Conservation (phyloP, 2,888 invertebrate species). For the Mactromeris polynyma region DNA sequence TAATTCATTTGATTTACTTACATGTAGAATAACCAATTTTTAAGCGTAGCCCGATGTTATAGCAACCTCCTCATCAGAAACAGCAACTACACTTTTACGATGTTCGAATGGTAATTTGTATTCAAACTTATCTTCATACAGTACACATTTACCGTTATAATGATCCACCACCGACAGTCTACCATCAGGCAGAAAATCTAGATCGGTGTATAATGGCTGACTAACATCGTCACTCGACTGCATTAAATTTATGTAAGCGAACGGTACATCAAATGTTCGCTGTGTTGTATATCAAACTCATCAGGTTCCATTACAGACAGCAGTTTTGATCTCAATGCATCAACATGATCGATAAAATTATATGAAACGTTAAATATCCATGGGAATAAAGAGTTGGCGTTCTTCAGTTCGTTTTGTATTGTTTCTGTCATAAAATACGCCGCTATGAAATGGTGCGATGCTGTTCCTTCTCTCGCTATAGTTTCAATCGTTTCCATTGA, state of each 20-base stretch:
- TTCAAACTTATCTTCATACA: slow-evolving; percentile 11
- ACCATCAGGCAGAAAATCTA: slow-evolving; percentile 26
- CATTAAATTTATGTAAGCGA: background rate
- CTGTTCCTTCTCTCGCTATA: background rate
- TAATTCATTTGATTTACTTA: slow-evolving; percentile 10
- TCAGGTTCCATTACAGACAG: background rate
- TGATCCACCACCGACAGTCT: slow-evolving; percentile 22
- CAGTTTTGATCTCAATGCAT: background rate
- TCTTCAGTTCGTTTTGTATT: background rate
- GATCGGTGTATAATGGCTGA: background rate
- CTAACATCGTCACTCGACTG: background rate
- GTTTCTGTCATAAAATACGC: background rate
- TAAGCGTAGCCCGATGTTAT: background rate
- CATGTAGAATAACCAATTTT: background rate
- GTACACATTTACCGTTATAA: slow-evolving; percentile 14
- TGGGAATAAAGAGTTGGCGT: background rate
- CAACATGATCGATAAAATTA: background rate
- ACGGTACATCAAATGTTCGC: background rate
- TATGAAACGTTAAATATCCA: background rate
- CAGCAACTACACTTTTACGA: background rate
- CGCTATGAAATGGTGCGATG: background rate
- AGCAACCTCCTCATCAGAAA: background rate
- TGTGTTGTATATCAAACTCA: background rate
- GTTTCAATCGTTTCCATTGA: background rate
- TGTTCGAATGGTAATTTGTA: background rate